Evolutionary conservation across 1,140 invertebrate genomes (phyloP).

Genomic region (Lordiphosa clarofinis): DNA sequence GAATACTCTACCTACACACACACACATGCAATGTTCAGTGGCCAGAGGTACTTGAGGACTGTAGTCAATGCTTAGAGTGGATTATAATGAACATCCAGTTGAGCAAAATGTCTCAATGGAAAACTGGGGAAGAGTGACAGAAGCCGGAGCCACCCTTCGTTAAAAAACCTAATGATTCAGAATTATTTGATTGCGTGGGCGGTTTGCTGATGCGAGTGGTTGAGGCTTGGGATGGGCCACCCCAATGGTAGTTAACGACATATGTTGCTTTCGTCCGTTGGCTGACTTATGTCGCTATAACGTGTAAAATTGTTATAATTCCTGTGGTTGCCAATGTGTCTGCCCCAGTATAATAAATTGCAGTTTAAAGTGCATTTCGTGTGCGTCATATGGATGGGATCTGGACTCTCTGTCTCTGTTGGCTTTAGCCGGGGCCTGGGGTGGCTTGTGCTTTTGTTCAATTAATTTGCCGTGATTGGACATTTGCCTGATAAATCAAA

Average conservation of each 20-base stretch:
- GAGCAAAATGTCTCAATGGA: slow-evolving; percentile 72
- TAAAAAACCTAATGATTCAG: slow-evolving; percentile 72
- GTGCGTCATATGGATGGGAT: too few species aligned
- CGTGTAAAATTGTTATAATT: slow-evolving; percentile 79
- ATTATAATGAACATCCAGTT: slow-evolving; percentile 78
- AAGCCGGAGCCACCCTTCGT: slow-evolving; percentile 22
- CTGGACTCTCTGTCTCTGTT: neutral
- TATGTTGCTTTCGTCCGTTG: slow-evolving; percentile 64
- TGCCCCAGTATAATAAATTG: slow-evolving; percentile 27
- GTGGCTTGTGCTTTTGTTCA: slow-evolving; percentile 33
- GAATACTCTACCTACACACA: slow-evolving; percentile 48
- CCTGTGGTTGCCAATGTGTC: slow-evolving; percentile 67
- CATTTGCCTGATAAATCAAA: slow-evolving; percentile 37
- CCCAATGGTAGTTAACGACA: slow-evolving; percentile 62
- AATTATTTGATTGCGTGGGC: slow-evolving; percentile 79
- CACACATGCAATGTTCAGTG: slow-evolving; percentile 40
- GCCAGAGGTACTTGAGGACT: slow-evolving; percentile 15
- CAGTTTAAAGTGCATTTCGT: slow-evolving; percentile 48
- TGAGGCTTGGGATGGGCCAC: slow-evolving; percentile 25
- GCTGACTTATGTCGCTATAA: slow-evolving; percentile 76
- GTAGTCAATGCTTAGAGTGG: slow-evolving; percentile 50
- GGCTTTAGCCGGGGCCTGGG: slow-evolving; percentile 1
- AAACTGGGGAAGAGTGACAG: slow-evolving; percentile 3
- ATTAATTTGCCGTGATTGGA: slow-evolving; percentile 56
- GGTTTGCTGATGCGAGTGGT: slow-evolving; percentile 48